Conservation (phyloP, 1,140 invertebrate genomes). For the Gyrodactylus salaris region DNA sequence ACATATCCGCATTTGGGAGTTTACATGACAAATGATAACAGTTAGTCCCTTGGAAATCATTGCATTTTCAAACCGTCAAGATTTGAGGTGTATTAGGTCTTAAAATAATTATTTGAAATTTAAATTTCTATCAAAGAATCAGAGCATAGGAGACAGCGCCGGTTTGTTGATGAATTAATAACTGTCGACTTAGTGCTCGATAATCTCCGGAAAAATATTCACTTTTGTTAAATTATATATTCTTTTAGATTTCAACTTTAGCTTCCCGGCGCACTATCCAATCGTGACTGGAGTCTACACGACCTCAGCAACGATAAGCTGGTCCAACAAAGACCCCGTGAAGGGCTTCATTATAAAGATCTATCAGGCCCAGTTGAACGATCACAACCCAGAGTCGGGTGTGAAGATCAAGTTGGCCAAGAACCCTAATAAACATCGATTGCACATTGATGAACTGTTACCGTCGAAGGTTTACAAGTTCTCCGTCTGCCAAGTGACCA, state of each 20-base stretch:
- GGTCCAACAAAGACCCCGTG: not conserved
- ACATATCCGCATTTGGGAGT: not conserved
- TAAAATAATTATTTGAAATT: too few species aligned
- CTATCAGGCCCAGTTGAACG: not conserved
- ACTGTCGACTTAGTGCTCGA: too few species aligned
- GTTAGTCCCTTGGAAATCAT: too few species aligned
- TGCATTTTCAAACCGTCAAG: too few species aligned
- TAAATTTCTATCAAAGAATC: too few species aligned
- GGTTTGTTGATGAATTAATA: too few species aligned
- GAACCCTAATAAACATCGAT: not conserved
- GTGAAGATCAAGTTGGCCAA: not conserved
- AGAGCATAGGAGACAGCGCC: too few species aligned
- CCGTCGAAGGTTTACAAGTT: not conserved
- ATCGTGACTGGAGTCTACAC: not conserved
- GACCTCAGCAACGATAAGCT: not conserved
- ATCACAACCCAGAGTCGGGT: not conserved
- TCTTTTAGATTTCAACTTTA: too few species aligned
- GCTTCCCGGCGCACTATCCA: not conserved
- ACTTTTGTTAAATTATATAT: too few species aligned
- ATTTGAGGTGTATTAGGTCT: too few species aligned
- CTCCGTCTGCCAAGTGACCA: not conserved
- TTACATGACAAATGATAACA: not conserved
- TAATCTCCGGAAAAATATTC: too few species aligned
- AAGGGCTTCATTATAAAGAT: not conserved
- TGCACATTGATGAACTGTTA: not conserved